Evolutionary conservation across 2,888 invertebrate genomes (phyloP), one percentile per base, ranked within the genome.

Genomic region (Agrilus biguttatus): DNA sequence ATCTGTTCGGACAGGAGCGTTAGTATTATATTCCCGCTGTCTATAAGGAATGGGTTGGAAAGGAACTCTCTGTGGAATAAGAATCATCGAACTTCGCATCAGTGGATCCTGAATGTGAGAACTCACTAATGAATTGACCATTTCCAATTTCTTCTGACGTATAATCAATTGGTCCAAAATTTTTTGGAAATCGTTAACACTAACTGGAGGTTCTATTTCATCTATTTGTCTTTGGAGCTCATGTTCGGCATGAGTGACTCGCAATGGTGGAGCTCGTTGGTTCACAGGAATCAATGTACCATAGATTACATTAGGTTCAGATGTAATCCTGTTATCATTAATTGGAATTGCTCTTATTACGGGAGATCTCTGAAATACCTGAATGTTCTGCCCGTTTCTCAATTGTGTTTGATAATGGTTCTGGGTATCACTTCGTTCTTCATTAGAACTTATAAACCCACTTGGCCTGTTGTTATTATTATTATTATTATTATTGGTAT

Each of bases 171-270:
- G 73, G 48, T 80, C 77, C 6, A 83, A 65, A 35, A 83, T 62
- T 39, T 76, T 69, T 55, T 80, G 79, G 46, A 83, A 75, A 56
- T 83, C 83, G 53, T 75, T 72, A 2, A 80, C 77, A 55, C 81
- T 82, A 2, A 83, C 74, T 7, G 83, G 83, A 8, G 81, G 75
- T 39, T 76, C 71, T 37, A 80, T 79, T 2, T 73, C 69, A 45
- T 75, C 73, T 61, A 74, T 69, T 47, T 74, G 74, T 19, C 71
- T 70, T 7, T 66, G 53, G 10, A 51, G 46, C 14, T 55, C 53
- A 19, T 52, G 48, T 12, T 52, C 28, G 4, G 28, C 10, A 10
- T 28, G 28, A 28, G 28, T 28, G 10, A 28, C 28, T 2, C 28
- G 28, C 10, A 28, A 10, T 8, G 28, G 28, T 4, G 28, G 28